Evolutionary conservation across 2,797 vertebrate species (phyloP), one percentile per base, ranked within the genome.

Genomic region (Neomorphus geoffroyi): DNA sequence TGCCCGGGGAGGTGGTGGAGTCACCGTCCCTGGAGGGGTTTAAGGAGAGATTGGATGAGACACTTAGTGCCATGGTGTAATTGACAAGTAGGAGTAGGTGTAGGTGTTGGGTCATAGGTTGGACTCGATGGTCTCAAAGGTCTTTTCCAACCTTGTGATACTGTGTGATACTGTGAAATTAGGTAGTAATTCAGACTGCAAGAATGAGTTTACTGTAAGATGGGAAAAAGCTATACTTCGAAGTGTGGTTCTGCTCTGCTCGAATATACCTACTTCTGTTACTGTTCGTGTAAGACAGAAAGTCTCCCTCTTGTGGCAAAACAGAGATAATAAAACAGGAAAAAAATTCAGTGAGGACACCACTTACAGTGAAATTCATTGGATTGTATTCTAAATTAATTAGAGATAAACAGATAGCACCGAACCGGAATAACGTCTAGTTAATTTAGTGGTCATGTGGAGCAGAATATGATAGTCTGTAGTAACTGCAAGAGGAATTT

Each of bases 301-400:
- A 71, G 92, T n/a, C 94, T 96, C 96, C 96, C 94, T 89, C 96
- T 96, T 88, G 95, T 97, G 96, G 94, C 50, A 71, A 83, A 70
- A 53, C 17, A 53, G 32, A 18, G 58, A 66, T 26, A 86, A 26
- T 81, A 32, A 82, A 74, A 11, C 22, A 57, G 64, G 19, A 56
- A 53, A 62, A 2, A 71, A 61, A 60, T 60, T 26, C 69, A 37
- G 26, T 16, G 18, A 21, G 0, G 1, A 10, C 43, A 62, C 28
- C 23, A 61, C 22, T 83, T 82, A 61, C 8, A 28, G 6, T 62
- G 46, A 83, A 71, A 32, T 74, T 56, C 11, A 4, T 10, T 33
- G 43, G 9, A 27, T 43, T 61, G 4, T 69, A 62, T 50, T 26
- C 37, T 67, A 1, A 16, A 11, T 14, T 60, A 67, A 27, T 69